Conservation (phyloP, 2,113 vertebrate species). For the Sminthopsis crassicaudata region DNA sequence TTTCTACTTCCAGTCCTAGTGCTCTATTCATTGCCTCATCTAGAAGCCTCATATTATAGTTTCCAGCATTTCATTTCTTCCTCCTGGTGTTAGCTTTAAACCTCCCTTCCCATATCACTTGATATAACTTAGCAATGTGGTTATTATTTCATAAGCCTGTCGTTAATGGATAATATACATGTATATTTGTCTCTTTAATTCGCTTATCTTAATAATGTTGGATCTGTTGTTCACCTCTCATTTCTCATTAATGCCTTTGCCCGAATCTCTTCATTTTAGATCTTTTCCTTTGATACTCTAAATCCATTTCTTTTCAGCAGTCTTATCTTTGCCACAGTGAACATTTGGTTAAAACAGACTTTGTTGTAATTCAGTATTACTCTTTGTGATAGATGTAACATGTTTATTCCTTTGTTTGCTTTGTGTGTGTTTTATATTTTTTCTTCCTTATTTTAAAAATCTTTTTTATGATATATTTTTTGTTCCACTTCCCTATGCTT, state of each 20-base stretch:
- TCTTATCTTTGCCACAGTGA: background rate
- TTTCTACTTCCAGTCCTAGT: background rate
- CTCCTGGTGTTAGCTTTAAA: slow-evolving; percentile 1
- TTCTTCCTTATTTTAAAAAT: slow-evolving; percentile 6
- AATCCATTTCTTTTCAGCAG: background rate
- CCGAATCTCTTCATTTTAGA: background rate
- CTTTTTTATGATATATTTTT: background rate
- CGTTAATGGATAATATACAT: background rate
- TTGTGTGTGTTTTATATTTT: background rate
- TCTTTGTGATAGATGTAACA: background rate
- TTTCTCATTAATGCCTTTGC: background rate
- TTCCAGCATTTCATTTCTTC: background rate
- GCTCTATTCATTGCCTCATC: background rate
- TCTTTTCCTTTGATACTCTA: background rate
- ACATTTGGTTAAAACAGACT: background rate
- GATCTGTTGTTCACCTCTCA: background rate
- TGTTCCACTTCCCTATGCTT: background rate
- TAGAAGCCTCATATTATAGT: background rate
- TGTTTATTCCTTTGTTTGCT: background rate
- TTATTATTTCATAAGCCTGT: background rate
- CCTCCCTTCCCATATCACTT: background rate
- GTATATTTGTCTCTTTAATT: background rate
- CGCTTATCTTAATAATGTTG: background rate
- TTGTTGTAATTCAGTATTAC: background rate
- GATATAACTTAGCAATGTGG: background rate